phyloP scores from a whole-genome alignment of 1,140 invertebrate species.

The Plutomurus gul region DNA sequence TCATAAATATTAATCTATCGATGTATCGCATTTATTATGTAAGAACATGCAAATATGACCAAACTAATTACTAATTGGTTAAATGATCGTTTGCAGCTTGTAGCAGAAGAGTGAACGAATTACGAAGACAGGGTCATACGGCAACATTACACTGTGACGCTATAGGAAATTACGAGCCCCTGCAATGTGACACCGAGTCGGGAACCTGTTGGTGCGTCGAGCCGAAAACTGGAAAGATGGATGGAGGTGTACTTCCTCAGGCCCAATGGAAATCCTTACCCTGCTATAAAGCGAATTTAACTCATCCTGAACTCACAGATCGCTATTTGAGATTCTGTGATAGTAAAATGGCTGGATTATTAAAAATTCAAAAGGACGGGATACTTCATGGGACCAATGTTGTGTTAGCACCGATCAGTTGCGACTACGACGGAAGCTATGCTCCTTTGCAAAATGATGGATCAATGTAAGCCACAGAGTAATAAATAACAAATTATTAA shows the following conservation, averaged over 20 bases:
- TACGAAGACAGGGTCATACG: conserved; percentile 55
- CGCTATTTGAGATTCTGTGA: conserved; percentile 50
- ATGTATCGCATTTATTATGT: not conserved
- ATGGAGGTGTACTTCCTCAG: conserved; percentile 43
- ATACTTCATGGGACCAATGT: conserved; percentile 60
- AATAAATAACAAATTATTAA: not conserved
- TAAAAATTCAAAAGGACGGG: conserved; percentile 52
- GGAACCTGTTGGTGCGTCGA: conserved; percentile 53
- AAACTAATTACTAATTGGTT: not conserved
- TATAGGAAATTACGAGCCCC: conserved; percentile 48
- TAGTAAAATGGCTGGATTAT: conserved; percentile 35
- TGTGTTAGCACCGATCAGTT: conserved; percentile 58
- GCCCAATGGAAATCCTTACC: conserved; percentile 42
- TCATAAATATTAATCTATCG: not conserved
- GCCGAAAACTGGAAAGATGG: conserved; percentile 41
- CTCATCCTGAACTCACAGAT: conserved; percentile 48
- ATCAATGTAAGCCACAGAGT: conserved; percentile 59
- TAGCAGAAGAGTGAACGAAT: conserved; percentile 62
- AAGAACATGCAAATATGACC: not conserved
- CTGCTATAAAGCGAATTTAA: conserved; percentile 35
- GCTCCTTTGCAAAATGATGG: conserved; percentile 61
- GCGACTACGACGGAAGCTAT: conserved; percentile 66
- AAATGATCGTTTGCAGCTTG: conserved; percentile 59
- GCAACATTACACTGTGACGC: conserved; percentile 51
- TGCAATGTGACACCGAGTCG: conserved; percentile 53